Conservation (phyloP, 2,113 vertebrate species). For the Corythornis vintsioides region DNA sequence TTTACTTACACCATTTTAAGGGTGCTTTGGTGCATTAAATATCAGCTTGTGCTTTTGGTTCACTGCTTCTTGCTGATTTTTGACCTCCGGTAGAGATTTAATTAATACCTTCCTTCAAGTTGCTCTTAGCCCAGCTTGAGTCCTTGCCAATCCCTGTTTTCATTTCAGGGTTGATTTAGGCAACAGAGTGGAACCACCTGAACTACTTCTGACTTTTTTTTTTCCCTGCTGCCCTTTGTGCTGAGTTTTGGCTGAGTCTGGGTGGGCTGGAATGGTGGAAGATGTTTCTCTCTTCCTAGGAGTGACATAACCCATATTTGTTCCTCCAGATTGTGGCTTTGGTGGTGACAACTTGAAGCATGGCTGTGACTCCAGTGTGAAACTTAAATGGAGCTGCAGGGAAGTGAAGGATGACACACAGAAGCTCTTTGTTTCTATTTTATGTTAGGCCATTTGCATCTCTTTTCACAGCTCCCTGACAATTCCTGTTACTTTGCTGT, state of each 20-base stretch:
- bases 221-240: background rate
- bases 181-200: background rate
- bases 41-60: constrained; percentile 13
- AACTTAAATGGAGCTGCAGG: background rate
- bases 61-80: constrained; percentile 22
- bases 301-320: background rate
- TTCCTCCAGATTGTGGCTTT: background rate
- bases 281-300: background rate
- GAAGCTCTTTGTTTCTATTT: background rate
- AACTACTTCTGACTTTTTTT: background rate
- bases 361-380: background rate
- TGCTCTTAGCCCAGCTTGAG: background rate
- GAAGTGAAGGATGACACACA: background rate
- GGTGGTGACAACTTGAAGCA: background rate
- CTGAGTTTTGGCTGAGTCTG: constrained; percentile 2
- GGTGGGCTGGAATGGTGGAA: background rate
- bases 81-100: background rate
- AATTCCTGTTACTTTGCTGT: background rate
- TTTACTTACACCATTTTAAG: background rate
- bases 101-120: constrained; percentile 30
- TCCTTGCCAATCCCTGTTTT: constrained; percentile 1
- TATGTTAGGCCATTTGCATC: background rate
- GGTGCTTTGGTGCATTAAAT: constrained; percentile 12
- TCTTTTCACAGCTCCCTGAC: background rate
- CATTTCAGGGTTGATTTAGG: constrained; percentile 36